Evolutionary conservation across 2,888 invertebrate species (phyloP).

Genomic region (Eupithecia subfuscata): DNA sequence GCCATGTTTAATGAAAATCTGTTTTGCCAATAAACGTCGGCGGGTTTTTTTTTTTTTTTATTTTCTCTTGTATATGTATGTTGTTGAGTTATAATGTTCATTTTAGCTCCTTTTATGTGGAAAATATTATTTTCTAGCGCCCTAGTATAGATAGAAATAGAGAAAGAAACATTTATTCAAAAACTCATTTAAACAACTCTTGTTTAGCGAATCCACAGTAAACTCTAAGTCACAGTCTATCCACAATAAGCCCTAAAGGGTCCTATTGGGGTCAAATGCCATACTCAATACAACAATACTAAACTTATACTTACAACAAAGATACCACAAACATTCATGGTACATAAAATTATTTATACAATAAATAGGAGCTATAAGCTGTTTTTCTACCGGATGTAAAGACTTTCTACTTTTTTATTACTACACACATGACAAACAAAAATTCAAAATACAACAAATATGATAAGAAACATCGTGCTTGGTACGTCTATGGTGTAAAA

Average conservation of each 20-base stretch:
- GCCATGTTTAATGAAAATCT: no score
- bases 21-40: no score
- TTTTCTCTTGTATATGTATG: no score
- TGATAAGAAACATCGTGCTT: not conserved
- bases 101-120: not conserved
- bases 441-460: not conserved
- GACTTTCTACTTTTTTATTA: not conserved
- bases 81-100: not conserved
- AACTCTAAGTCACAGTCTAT: no score
- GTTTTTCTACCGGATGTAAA: not conserved
- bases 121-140: not conserved
- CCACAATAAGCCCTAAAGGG: no score
- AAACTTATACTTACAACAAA: not conserved
- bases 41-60: no score
- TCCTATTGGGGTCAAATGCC: no score
- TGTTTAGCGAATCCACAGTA: no score
- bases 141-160: not conserved
- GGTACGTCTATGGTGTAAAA: not conserved
- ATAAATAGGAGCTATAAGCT: not conserved
- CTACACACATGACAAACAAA: slow-evolving; percentile 13
- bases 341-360: not conserved
- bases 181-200: no score
- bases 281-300: not conserved
- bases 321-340: not conserved
- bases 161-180: no score